Evolutionary conservation across 2,113 vertebrate species (phyloP).

Genomic region (Neogobius melanostomus): DNA sequence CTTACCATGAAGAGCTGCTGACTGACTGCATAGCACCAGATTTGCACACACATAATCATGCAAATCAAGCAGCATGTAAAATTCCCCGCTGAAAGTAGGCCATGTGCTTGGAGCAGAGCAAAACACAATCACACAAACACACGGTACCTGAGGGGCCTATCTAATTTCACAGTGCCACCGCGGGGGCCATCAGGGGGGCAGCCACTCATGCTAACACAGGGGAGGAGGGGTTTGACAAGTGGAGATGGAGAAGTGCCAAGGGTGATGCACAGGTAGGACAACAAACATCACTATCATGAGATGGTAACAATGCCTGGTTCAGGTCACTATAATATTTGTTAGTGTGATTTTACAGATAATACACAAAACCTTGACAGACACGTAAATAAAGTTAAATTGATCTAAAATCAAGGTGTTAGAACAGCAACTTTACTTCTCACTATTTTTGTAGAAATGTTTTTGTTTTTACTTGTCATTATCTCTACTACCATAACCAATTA

Average conservation of each 20-base stretch:
- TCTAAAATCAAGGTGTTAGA: too few relatives aligned
- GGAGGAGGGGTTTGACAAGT: conserved; percentile 51
- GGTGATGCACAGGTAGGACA: not conserved
- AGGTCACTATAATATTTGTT: not conserved
- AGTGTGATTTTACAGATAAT: not conserved
- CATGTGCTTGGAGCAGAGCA: conserved; percentile 10
- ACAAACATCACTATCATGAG: not conserved
- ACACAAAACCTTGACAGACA: not conserved
- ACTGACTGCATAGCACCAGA: conserved; percentile 20
- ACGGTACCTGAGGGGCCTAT: conserved; percentile 36
- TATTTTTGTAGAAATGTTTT: too few relatives aligned
- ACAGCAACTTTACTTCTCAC: too few relatives aligned
- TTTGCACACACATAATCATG: conserved; percentile 41
- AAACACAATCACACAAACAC: conserved; percentile 16
- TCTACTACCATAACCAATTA: too few relatives aligned
- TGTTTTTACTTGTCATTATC: too few relatives aligned
- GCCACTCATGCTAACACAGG: conserved; percentile 34
- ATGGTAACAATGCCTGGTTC: not conserved
- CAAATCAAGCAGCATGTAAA: conserved; percentile 63
- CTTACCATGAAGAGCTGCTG: conserved; percentile 3
- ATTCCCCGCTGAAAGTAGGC: conserved; percentile 40
- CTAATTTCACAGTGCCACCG: conserved; percentile 31
- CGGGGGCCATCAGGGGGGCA: conserved; percentile 14
- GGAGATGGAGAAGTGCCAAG: conserved; percentile 43
- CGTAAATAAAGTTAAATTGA: not conserved